phyloP scores from a whole-genome alignment of 2,888 invertebrate species.

The Pseudanteris insignis region DNA sequence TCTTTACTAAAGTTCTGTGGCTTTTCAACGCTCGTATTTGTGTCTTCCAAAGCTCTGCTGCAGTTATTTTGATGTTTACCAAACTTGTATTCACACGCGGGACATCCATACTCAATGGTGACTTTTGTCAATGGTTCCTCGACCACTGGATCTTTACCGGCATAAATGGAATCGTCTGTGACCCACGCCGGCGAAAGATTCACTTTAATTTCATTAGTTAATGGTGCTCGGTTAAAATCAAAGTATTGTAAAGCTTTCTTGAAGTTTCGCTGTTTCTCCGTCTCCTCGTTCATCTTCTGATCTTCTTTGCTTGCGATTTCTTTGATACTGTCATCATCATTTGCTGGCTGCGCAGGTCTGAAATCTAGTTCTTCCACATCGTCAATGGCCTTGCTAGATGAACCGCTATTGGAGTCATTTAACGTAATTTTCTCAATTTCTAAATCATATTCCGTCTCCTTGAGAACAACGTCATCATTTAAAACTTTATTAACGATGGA shows the following conservation, averaged over 20 bases:
- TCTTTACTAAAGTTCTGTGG: conserved; percentile 13
- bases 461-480: no score
- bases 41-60: conserved; percentile 24
- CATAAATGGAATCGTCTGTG: conserved; percentile 48
- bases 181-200: conserved; percentile 33
- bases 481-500: conserved; percentile 9
- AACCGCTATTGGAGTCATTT: conserved; percentile 48
- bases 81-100: conserved; percentile 52
- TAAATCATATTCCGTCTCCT: no score
- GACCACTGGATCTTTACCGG: conserved; percentile 50
- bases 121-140: conserved; percentile 59
- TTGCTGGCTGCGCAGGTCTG: conserved; percentile 47
- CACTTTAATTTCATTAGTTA: conserved; percentile 46
- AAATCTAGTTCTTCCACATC: conserved; percentile 55
- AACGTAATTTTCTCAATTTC: no score
- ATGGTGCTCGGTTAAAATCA: conserved; percentile 48
- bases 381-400: no score
- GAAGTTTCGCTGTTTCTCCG: conserved; percentile 51
- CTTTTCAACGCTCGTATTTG: conserved; percentile 10
- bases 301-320: conserved; percentile 8
- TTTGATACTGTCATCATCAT: conserved; percentile 44
- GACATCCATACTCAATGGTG: conserved; percentile 53
- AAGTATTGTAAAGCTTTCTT: conserved; percentile 56
- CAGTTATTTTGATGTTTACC: conserved; percentile 49
- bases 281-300: conserved; percentile 20